Conservation (phyloP, 2,797 vertebrate genomes). For the Sparidentex hasta region DNA sequence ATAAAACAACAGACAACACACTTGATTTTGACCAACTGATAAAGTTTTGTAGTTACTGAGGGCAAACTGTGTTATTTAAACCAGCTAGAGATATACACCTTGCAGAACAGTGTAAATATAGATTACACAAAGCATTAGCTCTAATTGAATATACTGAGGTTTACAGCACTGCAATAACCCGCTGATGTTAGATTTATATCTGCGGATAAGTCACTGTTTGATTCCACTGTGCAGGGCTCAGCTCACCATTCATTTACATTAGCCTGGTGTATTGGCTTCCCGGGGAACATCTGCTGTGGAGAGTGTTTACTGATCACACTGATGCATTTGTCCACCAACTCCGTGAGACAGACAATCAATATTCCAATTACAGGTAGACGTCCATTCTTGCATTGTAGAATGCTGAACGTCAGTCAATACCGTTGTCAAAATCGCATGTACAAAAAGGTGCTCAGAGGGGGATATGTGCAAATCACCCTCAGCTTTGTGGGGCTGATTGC, state of each 20-base stretch:
- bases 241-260: constrained; percentile 73
- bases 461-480: constrained; percentile 25
- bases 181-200: constrained; percentile 56
- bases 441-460: constrained; percentile 14
- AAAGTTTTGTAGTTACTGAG: not conserved
- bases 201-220: constrained; percentile 32
- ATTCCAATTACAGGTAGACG: constrained; percentile 80
- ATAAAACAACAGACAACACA: constrained; percentile 8
- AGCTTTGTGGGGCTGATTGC: not conserved
- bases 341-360: constrained; percentile 76
- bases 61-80: constrained; percentile 11
- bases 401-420: constrained; percentile 64
- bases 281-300: constrained; percentile 44
- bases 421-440: constrained; percentile 55
- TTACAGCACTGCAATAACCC: constrained; percentile 48
- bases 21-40: constrained; percentile 5
- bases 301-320: constrained; percentile 78
- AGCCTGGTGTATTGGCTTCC: constrained; percentile 57
- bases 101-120: constrained; percentile 31
- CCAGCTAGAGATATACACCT: constrained; percentile 14
- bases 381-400: constrained; percentile 58
- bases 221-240: constrained; percentile 42
- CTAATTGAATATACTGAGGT: constrained; percentile 57
- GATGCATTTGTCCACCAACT: constrained; percentile 77
- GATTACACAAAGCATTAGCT: constrained; percentile 45